Evolutionary conservation across 2,888 invertebrate genomes (phyloP), one percentile per base, ranked within the genome.

Genomic region (Melanophora roralis): DNA sequence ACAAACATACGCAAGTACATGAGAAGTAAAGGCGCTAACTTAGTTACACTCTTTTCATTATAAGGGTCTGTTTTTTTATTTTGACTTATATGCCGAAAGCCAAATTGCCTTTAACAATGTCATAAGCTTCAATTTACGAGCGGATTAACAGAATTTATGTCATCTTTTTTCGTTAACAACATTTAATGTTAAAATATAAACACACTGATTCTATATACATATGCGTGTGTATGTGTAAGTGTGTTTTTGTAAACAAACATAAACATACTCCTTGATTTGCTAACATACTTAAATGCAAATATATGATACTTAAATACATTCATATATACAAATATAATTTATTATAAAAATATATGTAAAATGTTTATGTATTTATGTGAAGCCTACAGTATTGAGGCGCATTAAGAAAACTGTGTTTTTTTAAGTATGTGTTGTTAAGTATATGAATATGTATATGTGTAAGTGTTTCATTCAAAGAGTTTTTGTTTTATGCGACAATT

Each of bases 81-180:
- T 34, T 59, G 23, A 55, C 36, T 64, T 76, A 36, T 57, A 21
- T 71, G 43, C 23, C 60, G 59, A 51, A 65, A 71, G 59, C 72
- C 71, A 72, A 78, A 72, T 60, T 65, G 67, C 53, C 72, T 78
- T 77, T 72, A 72, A 78, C 72, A 72, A 78, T 49, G 67, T 78
- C 72, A 78, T 78, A 67, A 78, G 72, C 78, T 78, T 67, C 72
- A 78, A 78, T 78, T 77, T 77, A 77, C 65, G 71, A 72, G 65
- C 77, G 53, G 72, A 78, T 78, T 67, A 78, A 78, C 72, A 55
- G 72, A 78, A 78, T 78, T 78, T 67, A 78, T 78, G 72, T 72
- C 77, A 67, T 72, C 60, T 72, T 43, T 72, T 55, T 72, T 72
- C 51, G 77, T 72, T 78, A 78, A 78, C 77, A 78, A 78, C 72